These are phyloP conservation scores for Cololabis saira DNA, from an alignment of 2,113 vertebrate genomes.

Conservation along the genomic window DNA sequence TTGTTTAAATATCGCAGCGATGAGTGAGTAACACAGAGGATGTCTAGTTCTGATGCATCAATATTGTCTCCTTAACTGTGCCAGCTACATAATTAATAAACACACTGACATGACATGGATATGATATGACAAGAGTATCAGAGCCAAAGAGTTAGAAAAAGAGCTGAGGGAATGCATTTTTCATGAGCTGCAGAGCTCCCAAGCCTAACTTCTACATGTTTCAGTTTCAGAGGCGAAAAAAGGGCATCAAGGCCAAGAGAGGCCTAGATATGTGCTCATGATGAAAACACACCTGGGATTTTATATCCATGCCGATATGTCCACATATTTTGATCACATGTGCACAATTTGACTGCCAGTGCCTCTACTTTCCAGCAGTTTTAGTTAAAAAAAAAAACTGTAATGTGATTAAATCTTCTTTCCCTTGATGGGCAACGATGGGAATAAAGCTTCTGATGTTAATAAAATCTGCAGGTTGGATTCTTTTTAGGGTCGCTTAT, in stretches of 20 bases:
- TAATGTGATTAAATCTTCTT: too few species aligned
- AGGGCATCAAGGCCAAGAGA: constrained; percentile 34
- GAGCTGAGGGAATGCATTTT: constrained; percentile 74
- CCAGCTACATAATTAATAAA: constrained; percentile 75
- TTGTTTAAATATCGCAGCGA: constrained; percentile 54
- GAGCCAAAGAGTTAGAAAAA: constrained; percentile 64
- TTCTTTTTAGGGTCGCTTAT: constrained; percentile 25
- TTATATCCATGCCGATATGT: constrained; percentile 12
- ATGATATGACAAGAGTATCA: constrained; percentile 78
- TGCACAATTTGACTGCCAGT: constrained; percentile 12
- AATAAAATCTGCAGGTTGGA: constrained; percentile 39
- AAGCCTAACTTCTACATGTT: constrained; percentile 70
- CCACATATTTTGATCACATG: constrained; percentile 28
- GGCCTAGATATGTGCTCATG: constrained; percentile 37
- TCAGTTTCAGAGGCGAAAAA: constrained; percentile 51
- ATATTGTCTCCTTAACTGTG: constrained; percentile 61
- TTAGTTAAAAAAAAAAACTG: too few species aligned
- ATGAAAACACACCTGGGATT: constrained; percentile 57
- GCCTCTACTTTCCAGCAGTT: too few species aligned
- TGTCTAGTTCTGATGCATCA: constrained; percentile 52
- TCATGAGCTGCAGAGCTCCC: constrained; percentile 73
- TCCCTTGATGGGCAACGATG: constrained; percentile 34
- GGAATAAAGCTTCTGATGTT: constrained; percentile 38
- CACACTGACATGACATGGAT: constrained; percentile 78
- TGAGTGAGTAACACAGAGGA: constrained; percentile 49